Base-by-base conservation (phyloP, 64 coral and sea anemone species). In the Dendronephthya gigantea region DNA sequence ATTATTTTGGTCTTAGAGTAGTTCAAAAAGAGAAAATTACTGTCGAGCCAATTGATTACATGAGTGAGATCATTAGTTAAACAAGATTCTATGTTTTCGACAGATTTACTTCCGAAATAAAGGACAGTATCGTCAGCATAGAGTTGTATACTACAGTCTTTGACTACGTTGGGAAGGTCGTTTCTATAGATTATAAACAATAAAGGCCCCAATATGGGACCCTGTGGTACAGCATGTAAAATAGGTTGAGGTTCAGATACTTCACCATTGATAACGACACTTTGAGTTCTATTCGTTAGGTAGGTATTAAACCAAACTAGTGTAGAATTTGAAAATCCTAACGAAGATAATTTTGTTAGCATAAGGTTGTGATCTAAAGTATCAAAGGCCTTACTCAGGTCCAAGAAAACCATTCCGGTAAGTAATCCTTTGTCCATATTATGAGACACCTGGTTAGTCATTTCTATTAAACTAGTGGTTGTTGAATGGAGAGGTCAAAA, bases 321-420 rank as follows among this genome's bases (percentile, higher is more conserved):
- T 45, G 41, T 6, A 11, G 81, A 82, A 37, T 29, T 36, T 23
- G 35, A 38, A 40, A 82, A 43, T 22, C 81, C 81, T 40, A 82
- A 36, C 19, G 38, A 15, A 29, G 81, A 40, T 36, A 82, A 82
- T 65, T 87, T 87, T 17, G 34, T 14, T 68, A 68, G 65, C 39
- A 87, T 59, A 12, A 66, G 7, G 39, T 87, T 29, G 29, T 74
- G 85, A 59, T 87, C 85, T 23, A 85, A 31, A 36, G 84, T 85
- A 52, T 85, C 84, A 85, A 85, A 85, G 11, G 84, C 84, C 35
- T 87, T 87, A 68, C 32, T 68, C 40, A 87, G 56, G 41, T 87
- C 85, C 40, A 74, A 87, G 70, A 87, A 72, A 16, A 68, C 33
- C 55, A 87, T 41, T 17, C 85, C 58, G 45, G 85, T 87, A 52